These are phyloP conservation scores for Ichneumon xanthorius DNA, from an alignment of 2,888 invertebrate species.

Conservation along the genomic window DNA sequence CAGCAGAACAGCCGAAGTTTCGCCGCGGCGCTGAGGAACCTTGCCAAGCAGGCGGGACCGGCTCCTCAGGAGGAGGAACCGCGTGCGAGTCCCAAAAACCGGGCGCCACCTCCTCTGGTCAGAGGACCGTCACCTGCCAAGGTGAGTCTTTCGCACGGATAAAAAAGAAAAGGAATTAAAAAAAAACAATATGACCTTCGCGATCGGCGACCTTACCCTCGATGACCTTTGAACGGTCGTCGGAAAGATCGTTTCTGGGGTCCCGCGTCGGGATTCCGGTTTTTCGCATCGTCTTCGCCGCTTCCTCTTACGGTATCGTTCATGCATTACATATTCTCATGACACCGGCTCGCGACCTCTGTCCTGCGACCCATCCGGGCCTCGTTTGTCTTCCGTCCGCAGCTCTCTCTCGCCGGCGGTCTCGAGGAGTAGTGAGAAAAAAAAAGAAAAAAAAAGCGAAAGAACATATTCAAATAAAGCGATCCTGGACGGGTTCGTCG, in stretches of 20 bases:
- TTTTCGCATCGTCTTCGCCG: constrained; percentile 44
- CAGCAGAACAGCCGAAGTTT: constrained; percentile 88
- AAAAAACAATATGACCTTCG: constrained; percentile 36
- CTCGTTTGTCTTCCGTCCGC: not conserved
- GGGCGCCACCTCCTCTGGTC: constrained; percentile 86
- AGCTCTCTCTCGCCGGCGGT: not conserved
- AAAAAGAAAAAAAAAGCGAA: not conserved
- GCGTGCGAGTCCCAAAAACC: constrained; percentile 84
- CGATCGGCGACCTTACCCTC: constrained; percentile 41
- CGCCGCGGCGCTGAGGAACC: constrained; percentile 95
- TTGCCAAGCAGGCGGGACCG: constrained; percentile 96
- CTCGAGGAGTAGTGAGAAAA: not conserved
- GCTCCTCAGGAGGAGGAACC: constrained; percentile 88
- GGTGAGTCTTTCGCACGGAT: constrained; percentile 73
- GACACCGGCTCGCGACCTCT: constrained; percentile 59
- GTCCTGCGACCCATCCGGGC: not conserved
- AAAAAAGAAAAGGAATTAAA: not conserved
- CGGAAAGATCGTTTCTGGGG: constrained; percentile 31
- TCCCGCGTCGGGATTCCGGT: constrained; percentile 69
- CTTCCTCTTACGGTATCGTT: constrained; percentile 6
- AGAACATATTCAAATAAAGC: constrained; percentile 14
- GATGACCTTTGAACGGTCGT: constrained; percentile 61
- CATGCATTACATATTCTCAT: constrained; percentile 58
- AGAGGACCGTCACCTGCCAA: constrained; percentile 83
- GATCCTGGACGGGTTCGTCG: constrained; percentile 2